Percentiles rank a stretch among this genome's conserved stretches.
These are phyloP conservation scores for Teinopalpus imperialis DNA, from an alignment of 2,888 invertebrate species.

Conservation along the genomic window DNA sequence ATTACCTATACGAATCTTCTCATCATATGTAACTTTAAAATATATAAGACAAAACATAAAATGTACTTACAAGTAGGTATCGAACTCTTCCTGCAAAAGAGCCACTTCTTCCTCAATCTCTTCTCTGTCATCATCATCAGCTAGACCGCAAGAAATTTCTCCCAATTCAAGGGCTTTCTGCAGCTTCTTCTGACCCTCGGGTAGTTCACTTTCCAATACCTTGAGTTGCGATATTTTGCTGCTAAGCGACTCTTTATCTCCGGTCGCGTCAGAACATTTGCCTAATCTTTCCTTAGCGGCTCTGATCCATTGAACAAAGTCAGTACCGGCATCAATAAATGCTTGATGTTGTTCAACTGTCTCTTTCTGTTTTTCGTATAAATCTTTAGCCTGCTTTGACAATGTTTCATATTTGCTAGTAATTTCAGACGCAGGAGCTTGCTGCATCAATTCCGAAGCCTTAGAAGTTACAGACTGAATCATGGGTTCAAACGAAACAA, in stretches of 20 bases:
- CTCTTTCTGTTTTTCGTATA: slow-evolving; percentile 94
- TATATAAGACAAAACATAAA: not conserved
- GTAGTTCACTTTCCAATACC: slow-evolving; percentile 90
- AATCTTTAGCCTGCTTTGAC: slow-evolving; percentile 94
- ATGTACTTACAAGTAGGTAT: slow-evolving; percentile 87
- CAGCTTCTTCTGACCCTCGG: slow-evolving; percentile 91
- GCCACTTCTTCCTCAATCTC: slow-evolving; percentile 96
- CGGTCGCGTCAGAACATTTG: slow-evolving; percentile 95
- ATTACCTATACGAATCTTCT: too few species aligned
- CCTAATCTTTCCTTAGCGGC: slow-evolving; percentile 94
- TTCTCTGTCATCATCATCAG: slow-evolving; percentile 92
- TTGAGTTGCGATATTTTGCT: slow-evolving; percentile 93
- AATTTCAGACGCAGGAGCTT: slow-evolving; percentile 95
- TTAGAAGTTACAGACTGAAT: slow-evolving; percentile 97
- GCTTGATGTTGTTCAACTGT: slow-evolving; percentile 95
- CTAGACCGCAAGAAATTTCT: slow-evolving; percentile 91
- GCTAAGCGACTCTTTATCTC: slow-evolving; percentile 93
- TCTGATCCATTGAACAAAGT: slow-evolving; percentile 95
- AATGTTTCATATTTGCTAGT: slow-evolving; percentile 94
- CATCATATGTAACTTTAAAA: too few species aligned
- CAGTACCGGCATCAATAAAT: slow-evolving; percentile 94
- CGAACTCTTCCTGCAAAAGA: slow-evolving; percentile 94
- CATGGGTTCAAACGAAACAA: slow-evolving; percentile 98
- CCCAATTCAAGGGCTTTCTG: slow-evolving; percentile 92
- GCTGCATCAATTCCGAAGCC: slow-evolving; percentile 95